These are phyloP conservation scores for Apis laboriosa DNA, from an alignment of 1,140 invertebrate species.

Conservation along the genomic window DNA sequence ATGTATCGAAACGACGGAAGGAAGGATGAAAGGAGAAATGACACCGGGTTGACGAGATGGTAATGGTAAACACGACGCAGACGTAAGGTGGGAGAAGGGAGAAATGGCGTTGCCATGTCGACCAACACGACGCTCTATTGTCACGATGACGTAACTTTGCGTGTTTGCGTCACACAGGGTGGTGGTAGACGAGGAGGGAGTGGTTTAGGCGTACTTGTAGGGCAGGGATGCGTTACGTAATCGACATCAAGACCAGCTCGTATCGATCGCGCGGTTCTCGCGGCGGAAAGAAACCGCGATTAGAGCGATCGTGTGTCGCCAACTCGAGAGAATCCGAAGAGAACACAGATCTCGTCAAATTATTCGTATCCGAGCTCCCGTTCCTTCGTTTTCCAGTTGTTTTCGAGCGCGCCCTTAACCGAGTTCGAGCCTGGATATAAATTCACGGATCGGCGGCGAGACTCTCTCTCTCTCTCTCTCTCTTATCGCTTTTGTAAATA, in stretches of 20 bases:
- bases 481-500: no score
- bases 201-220: slow-evolving; percentile 54
- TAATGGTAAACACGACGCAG: slow-evolving; percentile 58
- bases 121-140: slow-evolving; percentile 51
- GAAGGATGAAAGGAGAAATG: slow-evolving; percentile 48
- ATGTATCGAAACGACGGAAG: neutral
- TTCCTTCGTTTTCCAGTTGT: no score
- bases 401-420: no score
- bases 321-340: no score
- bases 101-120: slow-evolving; percentile 67
- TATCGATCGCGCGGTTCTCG: slow-evolving; percentile 54
- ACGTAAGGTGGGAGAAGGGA: slow-evolving; percentile 32
- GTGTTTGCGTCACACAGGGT: slow-evolving; percentile 68
- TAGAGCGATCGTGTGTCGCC: neutral
- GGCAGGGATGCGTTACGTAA: slow-evolving; percentile 63
- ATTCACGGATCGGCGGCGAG: no score
- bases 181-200: slow-evolving; percentile 21
- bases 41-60: slow-evolving; percentile 62
- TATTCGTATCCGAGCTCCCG: no score
- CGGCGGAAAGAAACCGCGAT: neutral
- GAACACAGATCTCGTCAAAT: no score
- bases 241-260: slow-evolving; percentile 39
- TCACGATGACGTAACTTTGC: slow-evolving; percentile 69
- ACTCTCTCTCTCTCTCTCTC: no score
- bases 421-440: no score